Percentiles rank a stretch among this genome's conserved stretches.
These are phyloP conservation scores for Tachina lurida DNA, from an alignment of 2,888 invertebrate genomes.

Conservation along the genomic window DNA sequence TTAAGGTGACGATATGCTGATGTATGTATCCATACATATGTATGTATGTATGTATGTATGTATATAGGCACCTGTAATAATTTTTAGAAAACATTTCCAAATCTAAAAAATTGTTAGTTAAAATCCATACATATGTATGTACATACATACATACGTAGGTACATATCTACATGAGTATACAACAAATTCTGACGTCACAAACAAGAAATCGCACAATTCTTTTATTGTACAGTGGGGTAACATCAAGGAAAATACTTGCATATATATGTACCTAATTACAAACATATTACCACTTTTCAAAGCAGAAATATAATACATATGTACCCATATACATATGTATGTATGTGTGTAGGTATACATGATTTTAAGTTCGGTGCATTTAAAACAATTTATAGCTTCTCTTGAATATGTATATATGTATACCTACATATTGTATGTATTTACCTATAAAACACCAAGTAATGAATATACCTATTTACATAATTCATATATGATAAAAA, in stretches of 20 bases:
- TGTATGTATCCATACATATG: neutral
- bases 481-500: too few relatives aligned
- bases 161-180: neutral
- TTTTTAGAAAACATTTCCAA: slow-evolving; percentile 58
- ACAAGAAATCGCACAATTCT: slow-evolving; percentile 49
- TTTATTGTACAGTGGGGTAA: slow-evolving; percentile 60
- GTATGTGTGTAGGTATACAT: neutral
- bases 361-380: too few relatives aligned
- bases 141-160: too few relatives aligned
- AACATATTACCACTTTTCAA: neutral
- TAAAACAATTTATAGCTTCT: neutral
- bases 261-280: too few relatives aligned
- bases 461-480: too few relatives aligned
- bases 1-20: too few relatives aligned
- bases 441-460: too few relatives aligned
- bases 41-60: slow-evolving; percentile 12
- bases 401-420: neutral
- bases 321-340: too few relatives aligned
- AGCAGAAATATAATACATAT: too few relatives aligned
- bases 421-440: too few relatives aligned
- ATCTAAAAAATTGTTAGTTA: slow-evolving; percentile 55
- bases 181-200: slow-evolving; percentile 64
- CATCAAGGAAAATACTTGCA: neutral
- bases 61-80: slow-evolving; percentile 55
- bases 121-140: too few relatives aligned